phyloP scores from a whole-genome alignment of 2,888 invertebrate species.

The Drosophila testacea region DNA sequence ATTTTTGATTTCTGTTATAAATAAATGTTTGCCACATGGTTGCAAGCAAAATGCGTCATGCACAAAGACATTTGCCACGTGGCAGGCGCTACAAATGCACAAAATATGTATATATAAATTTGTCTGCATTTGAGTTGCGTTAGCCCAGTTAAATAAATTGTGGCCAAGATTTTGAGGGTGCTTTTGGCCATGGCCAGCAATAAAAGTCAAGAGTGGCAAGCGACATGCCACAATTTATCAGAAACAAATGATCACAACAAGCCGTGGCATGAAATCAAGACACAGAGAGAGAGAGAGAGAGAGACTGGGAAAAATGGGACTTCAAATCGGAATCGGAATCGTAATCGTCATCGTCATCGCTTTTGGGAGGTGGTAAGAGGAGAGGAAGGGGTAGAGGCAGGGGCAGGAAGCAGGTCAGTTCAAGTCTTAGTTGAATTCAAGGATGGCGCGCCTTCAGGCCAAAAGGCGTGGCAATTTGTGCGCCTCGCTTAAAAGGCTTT shows the following conservation, averaged over 20 bases:
- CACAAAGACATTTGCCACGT: conserved; percentile 48
- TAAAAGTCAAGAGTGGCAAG: conserved; percentile 77
- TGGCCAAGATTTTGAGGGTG: conserved; percentile 40
- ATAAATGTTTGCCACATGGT: conserved; percentile 6
- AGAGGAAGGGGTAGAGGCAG: too few species aligned
- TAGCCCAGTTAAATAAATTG: conserved; percentile 48
- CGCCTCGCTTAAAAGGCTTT: conserved; percentile 62
- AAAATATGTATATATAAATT: conserved; percentile 21
- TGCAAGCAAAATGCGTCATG: conserved; percentile 63
- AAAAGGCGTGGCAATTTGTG: conserved; percentile 58
- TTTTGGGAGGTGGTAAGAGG: background rate
- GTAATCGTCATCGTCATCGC: conserved; percentile 16
- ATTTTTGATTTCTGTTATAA: background rate
- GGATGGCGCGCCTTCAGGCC: conserved; percentile 46
- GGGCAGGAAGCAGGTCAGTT: conserved; percentile 38
- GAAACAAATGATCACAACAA: conserved; percentile 74
- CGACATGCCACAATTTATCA: conserved; percentile 77
- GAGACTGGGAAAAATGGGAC: conserved; percentile 12
- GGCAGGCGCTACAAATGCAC: conserved; percentile 28
- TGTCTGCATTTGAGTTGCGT: conserved; percentile 31
- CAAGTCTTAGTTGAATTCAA: conserved; percentile 27
- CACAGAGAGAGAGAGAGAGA: conserved; percentile 1
- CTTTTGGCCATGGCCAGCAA: conserved; percentile 73
- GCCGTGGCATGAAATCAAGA: conserved; percentile 29
- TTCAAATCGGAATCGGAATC: conserved; percentile 10